A percentile compares a stretch with the other conserved stretches of the same genome.
These are phyloP conservation scores for Gymnocypris eckloni DNA, from an alignment of 2,797 vertebrate species.

Conservation along the genomic window DNA sequence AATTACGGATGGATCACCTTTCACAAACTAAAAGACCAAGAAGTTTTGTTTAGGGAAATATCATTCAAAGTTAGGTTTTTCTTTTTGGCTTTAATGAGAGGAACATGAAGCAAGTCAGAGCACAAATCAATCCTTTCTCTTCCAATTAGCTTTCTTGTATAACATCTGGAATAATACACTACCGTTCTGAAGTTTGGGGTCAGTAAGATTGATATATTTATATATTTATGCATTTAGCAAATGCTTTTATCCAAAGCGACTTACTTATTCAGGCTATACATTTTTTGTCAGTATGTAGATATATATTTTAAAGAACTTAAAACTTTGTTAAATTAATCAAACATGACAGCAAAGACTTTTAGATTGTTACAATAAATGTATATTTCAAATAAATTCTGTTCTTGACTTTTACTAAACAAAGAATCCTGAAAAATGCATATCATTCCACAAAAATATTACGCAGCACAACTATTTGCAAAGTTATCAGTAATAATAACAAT, in stretches of 20 bases:
- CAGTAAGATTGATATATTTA: background rate
- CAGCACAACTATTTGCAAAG: background rate
- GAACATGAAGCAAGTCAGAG: background rate
- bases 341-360: background rate
- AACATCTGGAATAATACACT: background rate
- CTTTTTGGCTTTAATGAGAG: conserved; percentile 4
- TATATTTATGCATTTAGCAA: no score
- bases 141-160: background rate
- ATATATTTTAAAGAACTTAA: background rate
- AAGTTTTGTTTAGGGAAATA: background rate
- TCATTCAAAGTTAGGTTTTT: background rate
- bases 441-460: background rate
- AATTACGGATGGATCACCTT: conserved; percentile 29
- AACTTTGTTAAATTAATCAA: background rate
- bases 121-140: background rate
- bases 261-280: no score
- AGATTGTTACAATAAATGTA: background rate
- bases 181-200: background rate
- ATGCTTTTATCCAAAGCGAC: no score
- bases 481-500: background rate
- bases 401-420: background rate
- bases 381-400: background rate
- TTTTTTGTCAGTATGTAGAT: no score
- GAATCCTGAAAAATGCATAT: background rate
- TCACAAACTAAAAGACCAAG: background rate